A percentile compares a stretch with the other conserved stretches of the same genome.
phyloP scores from a whole-genome alignment of 35 echinoderm and acorn worm genomes.

The Ptychodera flava region DNA sequence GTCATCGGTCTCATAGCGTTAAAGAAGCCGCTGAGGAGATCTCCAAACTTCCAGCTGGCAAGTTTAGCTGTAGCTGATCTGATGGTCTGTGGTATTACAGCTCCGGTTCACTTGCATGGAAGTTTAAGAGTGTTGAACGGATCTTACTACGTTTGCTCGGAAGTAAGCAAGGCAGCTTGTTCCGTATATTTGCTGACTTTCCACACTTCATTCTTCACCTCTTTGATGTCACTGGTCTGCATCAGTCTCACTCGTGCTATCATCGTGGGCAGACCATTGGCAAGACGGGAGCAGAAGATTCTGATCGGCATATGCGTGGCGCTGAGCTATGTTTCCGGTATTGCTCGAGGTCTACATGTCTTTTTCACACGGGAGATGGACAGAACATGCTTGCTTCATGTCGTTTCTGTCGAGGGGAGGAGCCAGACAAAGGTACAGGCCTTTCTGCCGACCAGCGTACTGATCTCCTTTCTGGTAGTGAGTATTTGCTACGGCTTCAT shows the following conservation, averaged over 20 bases:
- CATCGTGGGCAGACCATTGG: not conserved
- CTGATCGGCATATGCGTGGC: not conserved
- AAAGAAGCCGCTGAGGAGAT: not conserved
- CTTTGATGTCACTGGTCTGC: not conserved
- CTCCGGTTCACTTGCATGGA: not conserved
- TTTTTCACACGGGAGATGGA: not conserved
- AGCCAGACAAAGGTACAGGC: not conserved
- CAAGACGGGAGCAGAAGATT: not conserved
- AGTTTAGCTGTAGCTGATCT: not conserved
- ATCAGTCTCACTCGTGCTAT: not conserved
- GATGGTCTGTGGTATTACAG: not conserved
- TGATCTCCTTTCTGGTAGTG: not conserved
- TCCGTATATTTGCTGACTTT: not conserved
- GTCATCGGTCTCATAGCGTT: not conserved
- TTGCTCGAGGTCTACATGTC: not conserved
- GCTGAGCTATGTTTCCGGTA: not conserved
- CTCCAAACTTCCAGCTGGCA: not conserved
- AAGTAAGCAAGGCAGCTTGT: not conserved
- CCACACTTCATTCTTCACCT: not conserved
- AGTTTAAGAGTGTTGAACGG: not conserved
- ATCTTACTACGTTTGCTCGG: not conserved
- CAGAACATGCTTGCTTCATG: not conserved
- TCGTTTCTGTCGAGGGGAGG: not conserved
- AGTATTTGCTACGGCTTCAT: not conserved
- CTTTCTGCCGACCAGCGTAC: not conserved